phyloP scores from a whole-genome alignment of 2,888 invertebrate genomes.

The Teleiodes luculella region DNA sequence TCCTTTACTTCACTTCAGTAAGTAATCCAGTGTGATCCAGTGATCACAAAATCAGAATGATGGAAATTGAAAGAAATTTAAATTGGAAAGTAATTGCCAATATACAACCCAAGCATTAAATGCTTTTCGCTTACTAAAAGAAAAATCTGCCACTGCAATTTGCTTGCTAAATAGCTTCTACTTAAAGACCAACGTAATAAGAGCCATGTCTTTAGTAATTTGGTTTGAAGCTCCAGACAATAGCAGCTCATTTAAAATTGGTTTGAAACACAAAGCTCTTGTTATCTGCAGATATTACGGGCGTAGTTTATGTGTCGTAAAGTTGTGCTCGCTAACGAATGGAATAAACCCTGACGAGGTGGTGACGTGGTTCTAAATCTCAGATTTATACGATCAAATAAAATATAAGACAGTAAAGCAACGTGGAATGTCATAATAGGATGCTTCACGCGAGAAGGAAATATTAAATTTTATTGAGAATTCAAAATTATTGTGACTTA shows the following conservation, averaged over 20 bases:
- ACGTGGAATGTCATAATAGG: not conserved
- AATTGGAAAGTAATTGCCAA: not conserved
- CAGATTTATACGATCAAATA: not conserved
- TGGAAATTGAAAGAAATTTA: too few relatives aligned
- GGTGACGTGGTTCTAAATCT: not conserved
- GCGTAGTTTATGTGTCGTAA: constrained; percentile 1
- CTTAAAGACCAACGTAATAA: not conserved
- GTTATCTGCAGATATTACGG: constrained; percentile 2
- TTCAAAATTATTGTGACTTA: not conserved
- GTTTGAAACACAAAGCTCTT: not conserved
- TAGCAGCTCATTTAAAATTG: not conserved
- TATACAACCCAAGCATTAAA: not conserved
- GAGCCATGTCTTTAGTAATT: not conserved
- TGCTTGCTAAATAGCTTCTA: not conserved
- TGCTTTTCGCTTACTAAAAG: not conserved
- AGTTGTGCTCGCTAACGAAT: not conserved
- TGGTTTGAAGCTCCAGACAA: not conserved
- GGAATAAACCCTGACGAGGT: constrained; percentile 1
- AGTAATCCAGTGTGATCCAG: too few relatives aligned
- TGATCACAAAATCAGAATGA: too few relatives aligned
- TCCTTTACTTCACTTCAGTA: too few relatives aligned
- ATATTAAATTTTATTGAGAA: not conserved
- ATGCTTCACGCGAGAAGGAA: not conserved
- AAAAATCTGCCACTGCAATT: not conserved
- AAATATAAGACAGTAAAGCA: not conserved